Percentiles rank a stretch among this genome's conserved stretches.
These are phyloP conservation scores for Myocastor coypus DNA, from an alignment of 2,113 vertebrate species.

Conservation along the genomic window DNA sequence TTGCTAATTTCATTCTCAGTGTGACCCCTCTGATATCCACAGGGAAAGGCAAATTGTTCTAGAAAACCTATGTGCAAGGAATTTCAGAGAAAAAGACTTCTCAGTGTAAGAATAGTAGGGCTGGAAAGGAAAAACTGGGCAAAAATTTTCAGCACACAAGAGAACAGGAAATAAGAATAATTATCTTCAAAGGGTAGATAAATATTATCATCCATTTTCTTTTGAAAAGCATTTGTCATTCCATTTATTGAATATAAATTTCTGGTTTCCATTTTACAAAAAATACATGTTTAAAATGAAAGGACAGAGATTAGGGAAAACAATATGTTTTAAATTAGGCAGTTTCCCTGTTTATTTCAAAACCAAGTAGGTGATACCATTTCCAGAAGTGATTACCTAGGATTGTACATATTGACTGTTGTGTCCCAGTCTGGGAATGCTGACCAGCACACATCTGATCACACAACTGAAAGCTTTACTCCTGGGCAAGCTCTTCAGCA, in stretches of 20 bases:
- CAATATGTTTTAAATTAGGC: neutral
- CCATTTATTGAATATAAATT: neutral
- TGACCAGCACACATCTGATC: neutral
- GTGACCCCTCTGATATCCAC: constrained; percentile 60
- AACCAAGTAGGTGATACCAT: neutral
- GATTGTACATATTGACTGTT: neutral
- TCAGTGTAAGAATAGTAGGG: neutral
- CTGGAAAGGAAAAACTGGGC: neutral
- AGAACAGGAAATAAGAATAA: neutral
- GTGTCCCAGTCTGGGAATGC: neutral
- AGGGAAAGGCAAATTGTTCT: constrained; percentile 70
- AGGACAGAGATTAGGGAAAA: neutral
- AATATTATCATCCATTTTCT: neutral
- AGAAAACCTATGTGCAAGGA: constrained; percentile 26
- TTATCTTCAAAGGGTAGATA: neutral
- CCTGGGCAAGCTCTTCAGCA: neutral
- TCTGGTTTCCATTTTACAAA: neutral
- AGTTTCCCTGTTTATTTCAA: neutral
- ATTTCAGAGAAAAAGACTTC: constrained; percentile 36
- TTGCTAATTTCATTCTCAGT: constrained; percentile 78
- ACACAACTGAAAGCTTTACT: neutral
- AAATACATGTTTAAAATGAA: neutral
- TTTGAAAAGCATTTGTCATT: neutral
- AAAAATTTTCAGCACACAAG: neutral
- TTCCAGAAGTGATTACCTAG: neutral